Conservation (phyloP, 2,113 vertebrate genomes). For the Recurvirostra avosetta region DNA sequence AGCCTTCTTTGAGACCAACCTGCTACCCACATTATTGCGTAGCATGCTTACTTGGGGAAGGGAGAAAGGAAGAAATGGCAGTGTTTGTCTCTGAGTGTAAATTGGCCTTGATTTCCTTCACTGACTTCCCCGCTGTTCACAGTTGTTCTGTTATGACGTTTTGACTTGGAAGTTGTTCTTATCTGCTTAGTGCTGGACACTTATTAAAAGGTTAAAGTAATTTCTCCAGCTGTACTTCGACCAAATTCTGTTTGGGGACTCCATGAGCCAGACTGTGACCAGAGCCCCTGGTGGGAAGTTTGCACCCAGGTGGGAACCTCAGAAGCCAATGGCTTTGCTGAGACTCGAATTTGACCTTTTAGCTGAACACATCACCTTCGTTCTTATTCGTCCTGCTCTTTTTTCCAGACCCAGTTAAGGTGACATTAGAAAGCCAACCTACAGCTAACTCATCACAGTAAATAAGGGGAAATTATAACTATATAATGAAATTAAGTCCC, state of each 20-base stretch:
- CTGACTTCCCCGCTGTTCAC: background rate
- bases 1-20: background rate
- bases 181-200: background rate
- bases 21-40: background rate
- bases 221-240: background rate
- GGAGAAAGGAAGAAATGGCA: background rate
- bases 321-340: background rate
- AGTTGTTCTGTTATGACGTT: background rate
- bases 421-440: background rate
- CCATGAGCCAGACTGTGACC: background rate
- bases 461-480: background rate
- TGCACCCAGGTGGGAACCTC: background rate
- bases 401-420: background rate
- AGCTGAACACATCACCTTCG: fast-evolving
- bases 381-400: background rate
- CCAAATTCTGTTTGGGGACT: background rate
- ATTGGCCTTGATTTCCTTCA: background rate
- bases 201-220: slow-evolving; percentile 23
- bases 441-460: background rate
- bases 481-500: background rate
- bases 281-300: background rate
- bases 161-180: background rate
- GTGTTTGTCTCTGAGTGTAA: background rate
- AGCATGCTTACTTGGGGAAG: background rate
- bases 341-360: slow-evolving; percentile 9